Percentiles rank a stretch among this genome's conserved stretches.
Conservation (phyloP, 2,113 vertebrate species). For the Gallinago paraguaiae region DNA sequence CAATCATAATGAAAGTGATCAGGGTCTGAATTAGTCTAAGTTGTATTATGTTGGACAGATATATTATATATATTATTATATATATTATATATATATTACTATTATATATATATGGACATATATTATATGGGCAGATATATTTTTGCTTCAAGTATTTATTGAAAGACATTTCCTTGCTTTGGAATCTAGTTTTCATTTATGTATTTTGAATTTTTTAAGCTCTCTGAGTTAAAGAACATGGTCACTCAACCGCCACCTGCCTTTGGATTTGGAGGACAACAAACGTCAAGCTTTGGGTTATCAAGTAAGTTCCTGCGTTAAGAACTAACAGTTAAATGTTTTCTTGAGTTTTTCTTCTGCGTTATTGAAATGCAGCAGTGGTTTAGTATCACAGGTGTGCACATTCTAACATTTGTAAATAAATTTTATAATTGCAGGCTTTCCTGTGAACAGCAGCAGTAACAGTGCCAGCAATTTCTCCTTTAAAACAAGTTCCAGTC, state of each 20-base stretch:
- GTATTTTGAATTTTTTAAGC: conserved; percentile 66
- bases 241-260: conserved; percentile 52
- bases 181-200: not conserved
- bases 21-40: not conserved
- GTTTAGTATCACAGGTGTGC: not conserved
- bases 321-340: not conserved
- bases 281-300: conserved; percentile 69
- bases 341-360: not conserved
- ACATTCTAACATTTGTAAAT: not conserved
- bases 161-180: not conserved
- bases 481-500: conserved; percentile 75
- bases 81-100: no score
- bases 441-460: conserved; percentile 61
- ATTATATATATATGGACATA: no score
- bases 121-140: not conserved
- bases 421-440: conserved; percentile 68
- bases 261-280: conserved; percentile 72
- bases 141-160: not conserved
- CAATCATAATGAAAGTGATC: not conserved
- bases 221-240: conserved; percentile 77
- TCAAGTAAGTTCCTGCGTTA: conserved; percentile 71
- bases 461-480: conserved; percentile 73
- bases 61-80: no score
- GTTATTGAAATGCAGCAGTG: not conserved
- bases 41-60: not conserved